These are phyloP conservation scores for Malacoraja senta DNA, from an alignment of 2,797 vertebrate species.

Conservation along the genomic window DNA sequence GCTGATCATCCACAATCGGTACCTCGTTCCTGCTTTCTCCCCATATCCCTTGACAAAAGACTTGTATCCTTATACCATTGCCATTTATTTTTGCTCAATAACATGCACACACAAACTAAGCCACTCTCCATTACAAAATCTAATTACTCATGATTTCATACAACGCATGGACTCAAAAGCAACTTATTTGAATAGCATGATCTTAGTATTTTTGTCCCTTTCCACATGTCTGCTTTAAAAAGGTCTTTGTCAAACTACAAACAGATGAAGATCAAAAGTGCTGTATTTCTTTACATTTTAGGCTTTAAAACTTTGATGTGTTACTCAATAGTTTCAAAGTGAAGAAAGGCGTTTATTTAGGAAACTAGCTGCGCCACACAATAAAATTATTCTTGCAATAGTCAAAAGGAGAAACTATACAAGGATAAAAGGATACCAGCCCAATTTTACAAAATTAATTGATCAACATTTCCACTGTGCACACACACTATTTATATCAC, in stretches of 20 bases:
- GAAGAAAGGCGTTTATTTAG: background rate
- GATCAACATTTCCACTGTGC: background rate
- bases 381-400: slow-evolving; percentile 1
- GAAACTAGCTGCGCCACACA: background rate
- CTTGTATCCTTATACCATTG: too few species aligned
- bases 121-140: too few species aligned
- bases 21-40: too few species aligned
- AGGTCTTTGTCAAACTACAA: background rate
- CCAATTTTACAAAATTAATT: background rate
- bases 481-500: background rate
- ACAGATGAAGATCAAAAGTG: background rate
- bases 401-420: background rate
- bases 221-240: background rate
- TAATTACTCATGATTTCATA: background rate
- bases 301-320: background rate
- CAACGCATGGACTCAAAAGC: background rate
- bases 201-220: background rate
- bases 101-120: background rate
- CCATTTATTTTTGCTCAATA: too few species aligned
- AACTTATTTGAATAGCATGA: background rate
- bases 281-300: background rate
- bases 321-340: background rate
- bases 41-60: too few species aligned
- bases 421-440: background rate
- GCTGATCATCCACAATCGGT: too few species aligned